phyloP scores from a whole-genome alignment of 2,888 invertebrate genomes.

The Nasonovia ribisnigri region DNA sequence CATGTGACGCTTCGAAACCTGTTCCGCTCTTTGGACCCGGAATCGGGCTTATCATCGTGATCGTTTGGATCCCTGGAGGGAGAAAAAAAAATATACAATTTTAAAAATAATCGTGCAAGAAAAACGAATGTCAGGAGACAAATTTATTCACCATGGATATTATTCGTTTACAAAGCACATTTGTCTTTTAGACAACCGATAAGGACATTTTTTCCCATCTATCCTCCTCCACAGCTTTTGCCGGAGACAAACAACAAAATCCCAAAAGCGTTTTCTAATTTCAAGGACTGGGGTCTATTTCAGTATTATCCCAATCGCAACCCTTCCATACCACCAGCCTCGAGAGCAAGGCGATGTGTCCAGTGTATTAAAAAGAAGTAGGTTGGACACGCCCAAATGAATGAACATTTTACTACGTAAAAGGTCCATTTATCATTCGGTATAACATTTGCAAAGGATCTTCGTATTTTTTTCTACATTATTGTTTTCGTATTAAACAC shows the following conservation, averaged over 20 bases:
- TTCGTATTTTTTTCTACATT: conserved; percentile 39
- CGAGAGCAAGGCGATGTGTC: conserved; percentile 35
- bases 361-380: conserved; percentile 60
- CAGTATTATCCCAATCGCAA: conserved; percentile 5
- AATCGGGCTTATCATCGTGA: conserved; percentile 77
- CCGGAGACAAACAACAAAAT: conserved; percentile 52
- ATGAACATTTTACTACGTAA: conserved; percentile 56
- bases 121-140: conserved; percentile 60
- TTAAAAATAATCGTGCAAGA: conserved; percentile 57
- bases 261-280: conserved; percentile 64
- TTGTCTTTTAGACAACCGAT: conserved; percentile 62
- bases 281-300: conserved; percentile 44
- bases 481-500: conserved; percentile 50
- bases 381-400: conserved; percentile 46
- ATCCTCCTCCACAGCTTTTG: not conserved
- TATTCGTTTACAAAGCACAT: conserved; percentile 61
- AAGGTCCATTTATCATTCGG: conserved; percentile 61
- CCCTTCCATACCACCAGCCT: not conserved
- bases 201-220: conserved; percentile 55
- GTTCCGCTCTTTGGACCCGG: conserved; percentile 86
- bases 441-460: conserved; percentile 44
- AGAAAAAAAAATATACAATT: conserved; percentile 55
- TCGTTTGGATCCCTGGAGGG: conserved; percentile 85
- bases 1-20: conserved; percentile 86
- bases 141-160: conserved; percentile 62